Evolutionary conservation across 2,113 vertebrate genomes (phyloP).

Genomic region (Prunella fulvescens): DNA sequence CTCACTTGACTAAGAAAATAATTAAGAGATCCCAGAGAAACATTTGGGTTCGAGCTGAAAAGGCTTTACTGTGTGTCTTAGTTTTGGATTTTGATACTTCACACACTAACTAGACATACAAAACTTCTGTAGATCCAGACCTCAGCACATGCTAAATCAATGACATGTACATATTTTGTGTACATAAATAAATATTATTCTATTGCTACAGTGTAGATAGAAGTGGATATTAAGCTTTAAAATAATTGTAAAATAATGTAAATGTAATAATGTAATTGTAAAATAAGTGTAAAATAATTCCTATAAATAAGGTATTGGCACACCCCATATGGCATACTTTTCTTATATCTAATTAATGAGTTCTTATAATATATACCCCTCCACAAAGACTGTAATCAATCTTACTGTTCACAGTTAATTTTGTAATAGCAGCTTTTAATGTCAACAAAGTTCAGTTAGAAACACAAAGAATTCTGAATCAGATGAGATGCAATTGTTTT

Average conservation of each 20-base stretch:
- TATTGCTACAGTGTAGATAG: not conserved
- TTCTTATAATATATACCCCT: not conserved
- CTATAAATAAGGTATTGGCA: not conserved
- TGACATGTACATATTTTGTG: fast-evolving
- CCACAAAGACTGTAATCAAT: not conserved
- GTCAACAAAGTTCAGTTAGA: not conserved
- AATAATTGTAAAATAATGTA: not conserved
- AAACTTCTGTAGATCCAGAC: not conserved
- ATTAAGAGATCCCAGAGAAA: not conserved
- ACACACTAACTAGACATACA: not conserved
- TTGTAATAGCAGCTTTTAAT: slow-evolving; percentile 5
- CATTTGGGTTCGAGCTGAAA: not conserved
- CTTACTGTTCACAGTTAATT: not conserved
- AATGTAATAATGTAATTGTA: not conserved
- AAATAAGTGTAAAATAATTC: not conserved
- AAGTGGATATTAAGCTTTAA: not conserved
- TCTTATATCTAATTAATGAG: not conserved
- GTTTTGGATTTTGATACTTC: not conserved
- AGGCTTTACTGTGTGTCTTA: not conserved
- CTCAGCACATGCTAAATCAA: not conserved
- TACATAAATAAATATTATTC: not conserved
- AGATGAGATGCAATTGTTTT: not conserved
- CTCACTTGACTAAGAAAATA: not conserved
- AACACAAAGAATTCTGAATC: not conserved
- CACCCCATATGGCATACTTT: not conserved